Conservation (phyloP, 2,113 vertebrate species). For the Struthio camelus region DNA sequence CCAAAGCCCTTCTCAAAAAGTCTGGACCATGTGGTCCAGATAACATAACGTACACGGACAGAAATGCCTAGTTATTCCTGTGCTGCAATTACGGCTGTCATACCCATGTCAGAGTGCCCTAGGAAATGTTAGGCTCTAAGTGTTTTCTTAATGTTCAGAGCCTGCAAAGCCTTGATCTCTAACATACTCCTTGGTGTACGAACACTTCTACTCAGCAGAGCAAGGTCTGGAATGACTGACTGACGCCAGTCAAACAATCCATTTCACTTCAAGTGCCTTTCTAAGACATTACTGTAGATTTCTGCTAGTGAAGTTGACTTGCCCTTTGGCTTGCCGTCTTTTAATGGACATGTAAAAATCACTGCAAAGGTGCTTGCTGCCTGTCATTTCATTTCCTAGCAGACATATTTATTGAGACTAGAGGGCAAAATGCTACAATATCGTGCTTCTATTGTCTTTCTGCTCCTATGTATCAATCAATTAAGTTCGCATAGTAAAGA, state of each 20-base stretch:
- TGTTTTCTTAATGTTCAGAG: not conserved
- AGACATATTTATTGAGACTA: not conserved
- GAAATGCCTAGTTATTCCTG: not conserved
- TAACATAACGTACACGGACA: not conserved
- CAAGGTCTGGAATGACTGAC: not conserved
- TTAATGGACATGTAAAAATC: not conserved
- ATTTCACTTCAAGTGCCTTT: not conserved
- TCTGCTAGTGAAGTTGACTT: not conserved
- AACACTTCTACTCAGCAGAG: not conserved
- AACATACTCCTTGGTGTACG: not conserved
- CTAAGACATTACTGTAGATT: not conserved
- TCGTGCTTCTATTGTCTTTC: conserved; percentile 19
- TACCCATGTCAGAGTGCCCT: fast-evolving
- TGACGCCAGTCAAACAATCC: not conserved
- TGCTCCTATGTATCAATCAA: conserved; percentile 1
- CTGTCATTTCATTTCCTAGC: not conserved
- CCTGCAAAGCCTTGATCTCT: not conserved
- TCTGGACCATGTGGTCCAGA: not conserved
- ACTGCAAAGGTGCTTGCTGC: not conserved
- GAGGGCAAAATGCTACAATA: not conserved
- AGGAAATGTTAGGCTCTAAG: not conserved
- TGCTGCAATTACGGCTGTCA: not conserved
- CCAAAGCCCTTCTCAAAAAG: not conserved
- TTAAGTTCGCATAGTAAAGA: not conserved
- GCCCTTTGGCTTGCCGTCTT: not conserved